These are phyloP conservation scores for Telenomus remus DNA, from an alignment of 1,140 invertebrate species.

Conservation along the genomic window DNA sequence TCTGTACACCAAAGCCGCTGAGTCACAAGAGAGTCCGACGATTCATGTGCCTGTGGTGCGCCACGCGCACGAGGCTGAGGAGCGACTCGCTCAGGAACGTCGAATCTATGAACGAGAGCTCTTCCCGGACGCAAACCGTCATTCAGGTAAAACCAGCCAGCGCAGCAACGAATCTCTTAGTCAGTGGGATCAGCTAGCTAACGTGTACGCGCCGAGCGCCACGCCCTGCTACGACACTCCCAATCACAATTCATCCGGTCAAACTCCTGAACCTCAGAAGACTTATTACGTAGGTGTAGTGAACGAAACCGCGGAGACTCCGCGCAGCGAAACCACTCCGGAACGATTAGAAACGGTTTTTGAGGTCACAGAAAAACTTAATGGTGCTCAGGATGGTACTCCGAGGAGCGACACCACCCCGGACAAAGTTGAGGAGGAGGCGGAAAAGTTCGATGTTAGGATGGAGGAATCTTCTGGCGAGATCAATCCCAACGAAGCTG, in stretches of 20 bases:
- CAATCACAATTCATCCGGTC: constrained; percentile 60
- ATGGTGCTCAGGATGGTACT: not conserved
- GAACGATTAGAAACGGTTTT: not conserved
- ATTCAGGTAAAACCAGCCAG: constrained; percentile 65
- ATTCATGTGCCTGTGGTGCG: not conserved
- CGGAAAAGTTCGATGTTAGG: not conserved
- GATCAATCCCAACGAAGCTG: not conserved
- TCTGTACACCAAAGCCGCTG: constrained; percentile 85
- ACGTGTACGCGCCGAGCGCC: constrained; percentile 77
- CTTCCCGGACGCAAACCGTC: constrained; percentile 57
- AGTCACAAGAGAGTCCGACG: constrained; percentile 73
- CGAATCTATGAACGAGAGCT: constrained; percentile 65
- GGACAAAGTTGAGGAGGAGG: constrained; percentile 20
- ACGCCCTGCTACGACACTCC: constrained; percentile 76
- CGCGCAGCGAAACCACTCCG: constrained; percentile 4
- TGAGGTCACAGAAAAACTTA: no score
- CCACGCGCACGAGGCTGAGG: constrained; percentile 68
- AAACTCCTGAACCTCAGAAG: constrained; percentile 59
- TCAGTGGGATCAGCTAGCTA: constrained; percentile 74
- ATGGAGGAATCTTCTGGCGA: not conserved
- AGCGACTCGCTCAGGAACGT: constrained; percentile 59
- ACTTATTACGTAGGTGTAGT: constrained; percentile 64
- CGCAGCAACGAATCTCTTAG: constrained; percentile 67
- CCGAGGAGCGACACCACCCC: not conserved
- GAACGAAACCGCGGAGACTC: constrained; percentile 22